phyloP scores from a whole-genome alignment of 2,888 invertebrate species.

The Cerastoderma edule region DNA sequence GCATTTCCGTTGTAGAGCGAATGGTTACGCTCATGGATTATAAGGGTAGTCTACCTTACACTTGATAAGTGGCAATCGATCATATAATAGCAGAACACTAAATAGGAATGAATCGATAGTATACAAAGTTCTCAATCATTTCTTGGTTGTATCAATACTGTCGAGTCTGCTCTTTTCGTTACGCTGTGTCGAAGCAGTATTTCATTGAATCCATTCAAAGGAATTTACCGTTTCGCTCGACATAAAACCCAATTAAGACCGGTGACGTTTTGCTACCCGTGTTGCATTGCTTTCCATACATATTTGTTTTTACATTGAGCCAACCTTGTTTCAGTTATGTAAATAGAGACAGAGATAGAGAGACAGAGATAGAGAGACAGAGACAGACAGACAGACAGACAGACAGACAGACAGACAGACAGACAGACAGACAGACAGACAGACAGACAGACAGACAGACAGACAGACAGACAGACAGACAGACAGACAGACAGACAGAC shows the following conservation, averaged over 20 bases:
- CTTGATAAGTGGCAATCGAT: too few species aligned
- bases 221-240: background rate
- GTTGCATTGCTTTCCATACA: background rate
- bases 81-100: too few species aligned
- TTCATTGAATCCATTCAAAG: background rate
- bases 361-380: slow-evolving; percentile 7
- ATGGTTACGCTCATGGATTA: too few species aligned
- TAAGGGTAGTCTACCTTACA: too few species aligned
- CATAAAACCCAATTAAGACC: background rate
- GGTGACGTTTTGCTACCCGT: background rate
- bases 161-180: background rate
- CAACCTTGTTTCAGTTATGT: background rate
- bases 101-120: too few species aligned
- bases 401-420: background rate
- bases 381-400: slow-evolving; percentile 4
- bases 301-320: background rate
- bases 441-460: background rate
- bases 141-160: background rate
- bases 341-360: slow-evolving; percentile 9
- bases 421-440: background rate
- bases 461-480: slow-evolving; percentile 5
- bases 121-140: too few species aligned
- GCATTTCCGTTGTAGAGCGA: too few species aligned
- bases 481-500: slow-evolving; percentile 9
- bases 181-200: background rate